Conservation (phyloP, 2,113 vertebrate genomes). For the Rhynchomys soricoides region DNA sequence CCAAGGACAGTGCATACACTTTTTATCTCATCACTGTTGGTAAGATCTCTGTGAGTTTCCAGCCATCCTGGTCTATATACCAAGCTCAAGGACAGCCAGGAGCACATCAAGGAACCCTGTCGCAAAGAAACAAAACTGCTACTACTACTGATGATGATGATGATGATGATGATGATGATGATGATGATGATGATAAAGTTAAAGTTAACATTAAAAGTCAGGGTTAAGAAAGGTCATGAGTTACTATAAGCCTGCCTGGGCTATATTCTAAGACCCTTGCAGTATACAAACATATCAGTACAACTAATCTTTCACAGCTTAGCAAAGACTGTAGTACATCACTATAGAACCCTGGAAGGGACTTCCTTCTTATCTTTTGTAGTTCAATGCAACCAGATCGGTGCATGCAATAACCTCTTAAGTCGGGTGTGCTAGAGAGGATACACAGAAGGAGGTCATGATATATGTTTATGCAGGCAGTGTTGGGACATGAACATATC, state of each 20-base stretch:
- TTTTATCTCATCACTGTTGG: too few species aligned
- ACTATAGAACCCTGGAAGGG: not conserved
- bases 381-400: not conserved
- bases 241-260: not conserved
- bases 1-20: not conserved
- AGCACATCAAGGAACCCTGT: not conserved
- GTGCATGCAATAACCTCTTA: not conserved
- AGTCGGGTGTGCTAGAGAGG: not conserved
- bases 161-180: too few species aligned
- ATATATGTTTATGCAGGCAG: not conserved
- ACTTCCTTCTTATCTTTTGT: not conserved
- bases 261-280: not conserved
- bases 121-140: not conserved
- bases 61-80: not conserved
- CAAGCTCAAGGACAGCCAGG: not conserved
- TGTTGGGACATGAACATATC: not conserved
- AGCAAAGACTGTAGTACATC: not conserved
- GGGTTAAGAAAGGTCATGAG: not conserved
- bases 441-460: not conserved
- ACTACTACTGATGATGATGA: not conserved
- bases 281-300: not conserved
- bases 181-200: too few species aligned
- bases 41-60: not conserved
- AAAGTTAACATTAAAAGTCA: not conserved
- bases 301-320: not conserved